Percentiles rank a stretch among this genome's conserved stretches.
These are phyloP conservation scores for Macropis europaea DNA, from an alignment of 2,888 invertebrate species.

Conservation along the genomic window DNA sequence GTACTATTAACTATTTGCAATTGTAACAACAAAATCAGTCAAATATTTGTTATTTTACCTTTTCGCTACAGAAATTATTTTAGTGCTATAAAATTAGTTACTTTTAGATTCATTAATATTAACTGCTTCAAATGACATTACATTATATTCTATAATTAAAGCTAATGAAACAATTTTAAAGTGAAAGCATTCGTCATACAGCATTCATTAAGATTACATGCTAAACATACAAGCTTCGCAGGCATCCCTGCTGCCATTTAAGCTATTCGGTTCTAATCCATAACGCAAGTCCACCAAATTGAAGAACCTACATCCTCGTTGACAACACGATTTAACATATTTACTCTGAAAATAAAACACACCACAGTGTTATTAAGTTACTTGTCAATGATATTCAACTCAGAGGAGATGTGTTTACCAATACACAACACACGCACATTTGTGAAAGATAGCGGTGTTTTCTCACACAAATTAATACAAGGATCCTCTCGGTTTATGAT, in stretches of 20 bases:
- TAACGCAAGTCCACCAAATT: slow-evolving; percentile 72
- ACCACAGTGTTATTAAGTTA: neutral
- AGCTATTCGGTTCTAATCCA: slow-evolving; percentile 65
- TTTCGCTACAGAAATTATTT: no score
- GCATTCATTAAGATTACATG: neutral
- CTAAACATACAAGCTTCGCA: slow-evolving; percentile 73
- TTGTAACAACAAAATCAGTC: neutral
- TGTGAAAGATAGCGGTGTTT: slow-evolving; percentile 59
- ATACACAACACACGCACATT: slow-evolving; percentile 61
- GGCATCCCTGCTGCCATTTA: slow-evolving; percentile 71
- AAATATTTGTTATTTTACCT: no score
- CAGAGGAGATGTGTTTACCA: neutral
- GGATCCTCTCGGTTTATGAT: slow-evolving; percentile 68
- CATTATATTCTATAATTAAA: neutral
- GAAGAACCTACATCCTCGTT: slow-evolving; percentile 77
- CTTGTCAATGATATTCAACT: neutral
- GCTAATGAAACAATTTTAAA: neutral
- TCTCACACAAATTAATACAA: slow-evolving; percentile 71
- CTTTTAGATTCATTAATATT: no score
- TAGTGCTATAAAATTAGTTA: no score
- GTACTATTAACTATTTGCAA: neutral
- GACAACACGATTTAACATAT: slow-evolving; percentile 73
- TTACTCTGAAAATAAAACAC: slow-evolving; percentile 59
- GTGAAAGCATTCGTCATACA: neutral
- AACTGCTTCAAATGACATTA: neutral